Percentiles rank a stretch among this genome's conserved stretches.
Evolutionary conservation across 2,113 vertebrate species (phyloP).

Genomic region (Paramormyrops kingsleyae): DNA sequence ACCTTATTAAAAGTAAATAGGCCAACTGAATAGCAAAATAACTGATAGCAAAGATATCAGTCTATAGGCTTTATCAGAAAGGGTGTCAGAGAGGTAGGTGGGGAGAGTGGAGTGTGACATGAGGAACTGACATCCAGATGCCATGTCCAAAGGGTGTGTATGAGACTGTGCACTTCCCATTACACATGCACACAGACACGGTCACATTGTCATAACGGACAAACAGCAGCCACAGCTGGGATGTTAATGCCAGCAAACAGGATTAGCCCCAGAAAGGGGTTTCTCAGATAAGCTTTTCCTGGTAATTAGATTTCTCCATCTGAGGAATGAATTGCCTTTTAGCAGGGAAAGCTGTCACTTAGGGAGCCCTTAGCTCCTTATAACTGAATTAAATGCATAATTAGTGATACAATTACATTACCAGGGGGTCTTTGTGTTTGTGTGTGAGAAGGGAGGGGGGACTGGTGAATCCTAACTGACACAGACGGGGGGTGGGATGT

Average conservation of each 20-base stretch:
- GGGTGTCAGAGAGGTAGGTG: not conserved
- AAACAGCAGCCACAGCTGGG: constrained; percentile 93
- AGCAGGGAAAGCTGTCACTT: constrained; percentile 88
- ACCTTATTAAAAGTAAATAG: not conserved
- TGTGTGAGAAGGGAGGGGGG: constrained; percentile 29
- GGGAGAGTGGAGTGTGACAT: not conserved
- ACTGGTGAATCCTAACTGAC: not conserved
- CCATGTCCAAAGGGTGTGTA: constrained; percentile 29
- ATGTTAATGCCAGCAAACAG: constrained; percentile 98
- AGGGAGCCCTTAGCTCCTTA: constrained; percentile 95
- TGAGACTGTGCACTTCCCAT: constrained; percentile 16
- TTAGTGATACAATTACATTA: constrained; percentile 93
- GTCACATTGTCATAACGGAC: constrained; percentile 84
- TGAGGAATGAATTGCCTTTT: constrained; percentile 94
- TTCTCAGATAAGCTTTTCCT: constrained; percentile 88
- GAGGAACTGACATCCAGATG: constrained; percentile 33
- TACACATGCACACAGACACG: constrained; percentile 20
- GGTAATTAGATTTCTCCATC: constrained; percentile 95
- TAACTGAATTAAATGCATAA: constrained; percentile 98
- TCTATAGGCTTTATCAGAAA: not conserved
- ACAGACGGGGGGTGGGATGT: constrained; percentile 10
- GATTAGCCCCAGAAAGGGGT: constrained; percentile 93
- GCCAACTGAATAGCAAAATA: not conserved
- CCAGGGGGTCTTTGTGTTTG: constrained; percentile 65
- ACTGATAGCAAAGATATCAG: not conserved